Base-by-base conservation (phyloP, 2,113 vertebrate genomes). In the Patagioenas fasciata region DNA sequence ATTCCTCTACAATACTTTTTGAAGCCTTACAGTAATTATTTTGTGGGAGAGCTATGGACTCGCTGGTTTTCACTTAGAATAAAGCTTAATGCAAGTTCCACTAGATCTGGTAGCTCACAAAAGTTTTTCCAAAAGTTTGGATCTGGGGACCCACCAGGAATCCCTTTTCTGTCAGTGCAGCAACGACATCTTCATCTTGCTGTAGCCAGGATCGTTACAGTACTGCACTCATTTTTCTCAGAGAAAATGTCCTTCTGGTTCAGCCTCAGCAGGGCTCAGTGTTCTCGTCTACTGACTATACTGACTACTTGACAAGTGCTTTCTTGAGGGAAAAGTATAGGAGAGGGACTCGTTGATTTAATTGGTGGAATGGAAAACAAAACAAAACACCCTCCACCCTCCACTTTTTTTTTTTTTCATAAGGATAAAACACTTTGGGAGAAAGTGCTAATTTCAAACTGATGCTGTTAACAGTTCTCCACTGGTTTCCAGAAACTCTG, bases 11-110 rank as follows among this genome's bases (percentile, higher is more conserved):
- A 40, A 18, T 8, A 53, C 4, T 9, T 92, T 64, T 40, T 78
- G 47, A 74, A 67, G 34, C 3, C 16, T 54, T 58, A 12, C 19
- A 51, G 32, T 51, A 13, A 8, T 15, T 15, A 6, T 50, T 80
- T 53, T 31, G 4, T 7, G 9, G 2, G 24, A 11, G 2, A 42
- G 6, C 38, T 64, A 26, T 1, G 2, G 26, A 54, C 16, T 23
- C 3, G 25, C 16, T 54, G 79, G 3, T 34, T 38, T 24, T 19
- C 44, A 8, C 9, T 65, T 54, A 66, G 17, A 70, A 54, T 26
- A 44, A 58, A 65, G 34, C 12, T 50, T 56, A 57, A 50, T 42
- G 34, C 66, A 16, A 16, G 16, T 69, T 18, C n/a, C 65, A 10
- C 36, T 28, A 70, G 66, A 24, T 79, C 60, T 83, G 47, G 18